phyloP scores from a whole-genome alignment of 2,888 invertebrate species.

The Cryptocheilus praepositus region DNA sequence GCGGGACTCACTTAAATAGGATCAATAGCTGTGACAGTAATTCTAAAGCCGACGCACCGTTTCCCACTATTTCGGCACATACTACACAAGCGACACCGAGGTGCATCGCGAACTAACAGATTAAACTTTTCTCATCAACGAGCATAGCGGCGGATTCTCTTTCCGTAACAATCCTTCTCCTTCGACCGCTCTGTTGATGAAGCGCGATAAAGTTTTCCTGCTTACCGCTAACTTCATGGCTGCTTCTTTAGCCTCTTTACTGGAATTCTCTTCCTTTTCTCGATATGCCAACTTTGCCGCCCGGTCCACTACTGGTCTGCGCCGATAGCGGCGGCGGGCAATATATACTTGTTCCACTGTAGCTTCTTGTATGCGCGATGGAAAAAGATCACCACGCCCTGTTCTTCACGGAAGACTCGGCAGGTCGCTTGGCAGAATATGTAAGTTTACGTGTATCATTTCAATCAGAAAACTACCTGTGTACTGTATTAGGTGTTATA shows the following conservation, averaged over 20 bases:
- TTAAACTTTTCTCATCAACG: slow-evolving; percentile 58
- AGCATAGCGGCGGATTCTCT: slow-evolving; percentile 34
- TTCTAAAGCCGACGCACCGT: slow-evolving; percentile 27
- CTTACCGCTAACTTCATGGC: slow-evolving; percentile 52
- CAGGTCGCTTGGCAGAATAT: background rate
- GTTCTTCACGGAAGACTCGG: background rate
- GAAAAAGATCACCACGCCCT: slow-evolving; percentile 10
- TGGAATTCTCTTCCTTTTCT: slow-evolving; percentile 22
- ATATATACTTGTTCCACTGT: slow-evolving; percentile 39
- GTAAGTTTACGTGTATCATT: slow-evolving; percentile 1
- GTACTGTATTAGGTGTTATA: no score
- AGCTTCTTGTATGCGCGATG: slow-evolving; percentile 15
- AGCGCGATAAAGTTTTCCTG: slow-evolving; percentile 48
- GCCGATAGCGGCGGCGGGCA: slow-evolving; percentile 13
- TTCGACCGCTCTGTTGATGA: slow-evolving; percentile 40
- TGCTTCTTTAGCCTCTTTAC: slow-evolving; percentile 13
- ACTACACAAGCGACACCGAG: slow-evolving; percentile 45
- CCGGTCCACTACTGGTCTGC: slow-evolving; percentile 26
- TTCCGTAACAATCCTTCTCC: slow-evolving; percentile 40
- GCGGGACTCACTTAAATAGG: no score
- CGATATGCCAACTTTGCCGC: slow-evolving; percentile 14
- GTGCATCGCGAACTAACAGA: slow-evolving; percentile 49
- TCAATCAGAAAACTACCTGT: no score
- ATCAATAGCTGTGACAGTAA: background rate
- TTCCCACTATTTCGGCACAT: slow-evolving; percentile 30